A percentile compares a stretch with the other conserved stretches of the same genome.
Evolutionary conservation across 2,888 invertebrate species (phyloP).

Genomic region (Ectropis crepuscularia): DNA sequence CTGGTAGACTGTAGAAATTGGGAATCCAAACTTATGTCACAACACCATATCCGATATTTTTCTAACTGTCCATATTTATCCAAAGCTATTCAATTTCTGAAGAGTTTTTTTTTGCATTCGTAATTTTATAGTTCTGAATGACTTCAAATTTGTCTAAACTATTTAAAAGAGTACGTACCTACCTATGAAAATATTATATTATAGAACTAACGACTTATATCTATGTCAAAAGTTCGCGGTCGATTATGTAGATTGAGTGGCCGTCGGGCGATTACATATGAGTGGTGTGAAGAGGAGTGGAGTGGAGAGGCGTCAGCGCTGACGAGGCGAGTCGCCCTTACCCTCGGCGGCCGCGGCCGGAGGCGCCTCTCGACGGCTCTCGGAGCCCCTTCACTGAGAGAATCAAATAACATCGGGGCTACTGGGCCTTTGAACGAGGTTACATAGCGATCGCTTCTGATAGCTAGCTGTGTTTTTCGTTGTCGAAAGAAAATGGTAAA

Average conservation of each 20-base stretch:
- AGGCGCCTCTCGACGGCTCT: conserved; percentile 31
- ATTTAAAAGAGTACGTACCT: no score
- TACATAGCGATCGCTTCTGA: conserved; percentile 5
- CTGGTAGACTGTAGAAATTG: no score
- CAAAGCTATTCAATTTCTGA: no score
- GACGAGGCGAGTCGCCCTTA: conserved; percentile 46
- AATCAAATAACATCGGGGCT: conserved; percentile 44
- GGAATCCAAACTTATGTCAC: no score
- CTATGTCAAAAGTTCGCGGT: conserved; percentile 26
- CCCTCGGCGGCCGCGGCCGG: conserved; percentile 32
- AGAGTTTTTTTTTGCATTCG: no score
- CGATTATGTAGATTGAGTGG: conserved; percentile 41
- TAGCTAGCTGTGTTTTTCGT: conserved; percentile 18
- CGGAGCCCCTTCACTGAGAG: conserved; percentile 38
- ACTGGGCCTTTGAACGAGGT: conserved; percentile 34
- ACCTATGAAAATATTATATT: neutral
- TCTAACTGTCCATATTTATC: no score
- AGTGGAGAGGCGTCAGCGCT: conserved; percentile 38
- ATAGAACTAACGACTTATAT: neutral
- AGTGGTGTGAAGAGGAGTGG: conserved; percentile 40
- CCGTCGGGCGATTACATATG: conserved; percentile 51
- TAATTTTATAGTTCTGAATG: no score
- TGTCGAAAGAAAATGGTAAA: neutral
- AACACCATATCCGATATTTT: no score
- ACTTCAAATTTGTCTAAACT: no score